Percentiles rank a stretch among this genome's conserved stretches.
phyloP scores from a whole-genome alignment of 2,113 vertebrate genomes.

The Gasterosteus aculeatus region DNA sequence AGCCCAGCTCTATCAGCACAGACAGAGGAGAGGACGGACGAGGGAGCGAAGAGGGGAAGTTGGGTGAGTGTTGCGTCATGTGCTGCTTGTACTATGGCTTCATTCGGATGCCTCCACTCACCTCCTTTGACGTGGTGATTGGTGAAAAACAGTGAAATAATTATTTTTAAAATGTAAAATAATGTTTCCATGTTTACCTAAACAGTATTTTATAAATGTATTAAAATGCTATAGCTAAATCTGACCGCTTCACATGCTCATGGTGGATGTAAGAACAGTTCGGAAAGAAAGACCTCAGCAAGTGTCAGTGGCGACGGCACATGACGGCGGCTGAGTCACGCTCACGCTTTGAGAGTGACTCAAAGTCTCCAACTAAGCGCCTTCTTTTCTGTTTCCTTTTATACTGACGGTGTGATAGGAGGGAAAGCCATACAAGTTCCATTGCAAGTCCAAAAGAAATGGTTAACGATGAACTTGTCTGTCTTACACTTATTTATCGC shows the following conservation, averaged over 20 bases:
- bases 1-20: conserved; percentile 39
- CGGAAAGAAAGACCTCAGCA: conserved; percentile 66
- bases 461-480: conserved; percentile 27
- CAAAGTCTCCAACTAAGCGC: conserved; percentile 26
- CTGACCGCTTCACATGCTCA: background rate
- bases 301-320: conserved; percentile 49
- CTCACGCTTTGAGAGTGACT: conserved; percentile 66
- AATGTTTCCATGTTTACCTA: background rate
- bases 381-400: conserved; percentile 19
- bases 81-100: conserved; percentile 19
- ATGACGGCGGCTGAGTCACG: conserved; percentile 71
- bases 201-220: background rate
- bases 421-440: background rate
- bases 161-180: background rate
- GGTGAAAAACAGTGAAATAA: background rate
- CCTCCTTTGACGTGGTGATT: background rate
- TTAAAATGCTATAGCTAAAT: background rate
- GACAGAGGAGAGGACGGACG: conserved; percentile 42
- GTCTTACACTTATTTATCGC: background rate
- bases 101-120: background rate
- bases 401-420: background rate
- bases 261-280: conserved; percentile 11
- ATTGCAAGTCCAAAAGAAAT: background rate
- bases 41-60: conserved; percentile 53
- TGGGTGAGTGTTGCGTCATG: conserved; percentile 34